Percentiles rank a stretch among this genome's conserved stretches.
Conservation (phyloP, 2,888 invertebrate species). For the Chromoteleia sp. region DNA sequence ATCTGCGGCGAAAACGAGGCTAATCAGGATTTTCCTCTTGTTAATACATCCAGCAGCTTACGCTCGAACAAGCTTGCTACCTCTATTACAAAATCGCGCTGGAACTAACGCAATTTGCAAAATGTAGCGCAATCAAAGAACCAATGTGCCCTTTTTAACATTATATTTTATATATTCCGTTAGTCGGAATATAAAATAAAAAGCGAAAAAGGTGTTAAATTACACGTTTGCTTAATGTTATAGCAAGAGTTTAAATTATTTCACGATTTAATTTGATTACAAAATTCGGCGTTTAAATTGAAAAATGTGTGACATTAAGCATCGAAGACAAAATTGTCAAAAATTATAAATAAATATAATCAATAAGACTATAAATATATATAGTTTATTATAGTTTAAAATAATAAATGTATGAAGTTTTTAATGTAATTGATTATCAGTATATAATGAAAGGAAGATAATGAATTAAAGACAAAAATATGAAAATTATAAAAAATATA, state of each 20-base stretch:
- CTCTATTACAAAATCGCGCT: conserved; percentile 34
- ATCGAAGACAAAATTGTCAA: too few relatives aligned
- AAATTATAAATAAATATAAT: too few relatives aligned
- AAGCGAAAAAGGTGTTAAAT: not conserved
- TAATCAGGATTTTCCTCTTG: conserved; percentile 57
- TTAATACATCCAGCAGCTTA: conserved; percentile 54
- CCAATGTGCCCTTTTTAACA: conserved; percentile 30
- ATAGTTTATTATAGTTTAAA: too few relatives aligned
- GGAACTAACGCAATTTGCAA: conserved; percentile 54
- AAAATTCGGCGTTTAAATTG: too few relatives aligned
- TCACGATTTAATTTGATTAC: not conserved
- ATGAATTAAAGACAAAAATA: too few relatives aligned
- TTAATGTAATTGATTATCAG: too few relatives aligned
- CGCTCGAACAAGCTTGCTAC: conserved; percentile 42
- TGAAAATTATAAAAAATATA: too few relatives aligned
- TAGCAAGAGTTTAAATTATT: conserved; percentile 3
- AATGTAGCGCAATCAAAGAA: conserved; percentile 41
- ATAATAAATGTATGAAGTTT: too few relatives aligned
- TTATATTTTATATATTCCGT: conserved; percentile 26
- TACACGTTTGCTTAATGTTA: conserved; percentile 8
- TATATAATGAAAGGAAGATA: too few relatives aligned
- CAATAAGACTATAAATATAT: too few relatives aligned
- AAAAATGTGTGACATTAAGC: too few relatives aligned
- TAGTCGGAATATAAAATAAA: not conserved
- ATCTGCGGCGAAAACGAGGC: conserved; percentile 53